Base-by-base conservation (phyloP, 2,797 vertebrate species). In the Helarctos malayanus region DNA sequence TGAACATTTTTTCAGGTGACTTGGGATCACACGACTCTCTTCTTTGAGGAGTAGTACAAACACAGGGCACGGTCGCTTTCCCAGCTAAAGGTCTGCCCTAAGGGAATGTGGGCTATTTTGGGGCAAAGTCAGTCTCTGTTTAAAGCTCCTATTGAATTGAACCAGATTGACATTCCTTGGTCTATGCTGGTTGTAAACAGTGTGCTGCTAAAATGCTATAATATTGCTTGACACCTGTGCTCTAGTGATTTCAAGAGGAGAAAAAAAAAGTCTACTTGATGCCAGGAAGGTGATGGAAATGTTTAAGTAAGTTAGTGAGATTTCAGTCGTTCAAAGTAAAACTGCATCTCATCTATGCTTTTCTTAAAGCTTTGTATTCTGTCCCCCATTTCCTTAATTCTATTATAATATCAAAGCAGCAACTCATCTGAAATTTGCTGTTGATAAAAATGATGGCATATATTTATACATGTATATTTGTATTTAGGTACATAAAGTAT, bases 401-500 rank as follows among this genome's bases (percentile, higher is more conserved):
- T 95, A 2, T 69, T 81, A 19, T 52, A 76, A 57, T 54, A n/a
- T 54, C 61, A 89, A 82, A 97, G 10, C 35, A 88, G 47, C 35
- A 59, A n/a, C 73, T 45, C 29, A 75, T 18, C 59, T 87, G 61
- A 97, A 96, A 86, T 69, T 57, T 96, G 71, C 32, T 63, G n/a
- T 47, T 89, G 25, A 45, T 83, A 47, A 93, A 88, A 92, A 76
- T 32, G 9, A 57, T 84, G 16, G 21, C 21, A 0, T 71, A 49
- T 85, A 29, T 91, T 84, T 82, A 92, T 75, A 14, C 57, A n/a
- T 52, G 27, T 49, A 7, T 89, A 23, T 96, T 94, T 83, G 5
- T 69, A 75, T 85, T 88, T 86, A 76, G 57, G 12, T 35, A 63
- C 15, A 3, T 61, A 63, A 59, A 71, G 1, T 82, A 57, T 96